Evolutionary conservation across 2,797 vertebrate species (phyloP).

Genomic region (Enteromius anoplus): DNA sequence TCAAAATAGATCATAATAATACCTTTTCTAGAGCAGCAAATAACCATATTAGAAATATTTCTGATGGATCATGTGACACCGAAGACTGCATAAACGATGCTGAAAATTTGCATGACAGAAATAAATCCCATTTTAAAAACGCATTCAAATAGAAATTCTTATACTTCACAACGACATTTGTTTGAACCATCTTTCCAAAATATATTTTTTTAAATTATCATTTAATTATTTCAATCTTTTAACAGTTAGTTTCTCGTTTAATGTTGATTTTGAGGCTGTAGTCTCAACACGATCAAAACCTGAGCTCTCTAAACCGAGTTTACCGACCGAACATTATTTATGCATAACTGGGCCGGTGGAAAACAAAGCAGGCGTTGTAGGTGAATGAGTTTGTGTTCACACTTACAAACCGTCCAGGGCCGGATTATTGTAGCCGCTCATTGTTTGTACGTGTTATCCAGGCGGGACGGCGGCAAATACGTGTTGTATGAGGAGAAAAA

Average conservation of each 20-base stretch:
- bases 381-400: conserved; percentile 59
- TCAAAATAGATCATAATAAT: neutral
- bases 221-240: neutral
- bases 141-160: neutral
- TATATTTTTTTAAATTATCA: neutral
- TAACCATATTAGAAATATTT: neutral
- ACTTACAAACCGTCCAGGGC: conserved; percentile 64
- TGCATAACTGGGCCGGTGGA: conserved; percentile 22
- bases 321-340: conserved; percentile 7
- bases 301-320: neutral
- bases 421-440: conserved; percentile 59
- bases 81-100: neutral
- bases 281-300: neutral
- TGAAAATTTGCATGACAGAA: neutral
- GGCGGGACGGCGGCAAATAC: conserved; percentile 52
- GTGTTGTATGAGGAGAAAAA: conserved; percentile 67
- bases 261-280: neutral
- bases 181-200: neutral
- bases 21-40: neutral
- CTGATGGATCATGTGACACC: neutral
- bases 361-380: conserved; percentile 31
- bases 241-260: neutral
- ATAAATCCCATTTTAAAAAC: neutral
- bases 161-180: no score
- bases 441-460: conserved; percentile 48